Evolutionary conservation across 1,140 invertebrate species (phyloP).

Genomic region (Drosophila dunni): DNA sequence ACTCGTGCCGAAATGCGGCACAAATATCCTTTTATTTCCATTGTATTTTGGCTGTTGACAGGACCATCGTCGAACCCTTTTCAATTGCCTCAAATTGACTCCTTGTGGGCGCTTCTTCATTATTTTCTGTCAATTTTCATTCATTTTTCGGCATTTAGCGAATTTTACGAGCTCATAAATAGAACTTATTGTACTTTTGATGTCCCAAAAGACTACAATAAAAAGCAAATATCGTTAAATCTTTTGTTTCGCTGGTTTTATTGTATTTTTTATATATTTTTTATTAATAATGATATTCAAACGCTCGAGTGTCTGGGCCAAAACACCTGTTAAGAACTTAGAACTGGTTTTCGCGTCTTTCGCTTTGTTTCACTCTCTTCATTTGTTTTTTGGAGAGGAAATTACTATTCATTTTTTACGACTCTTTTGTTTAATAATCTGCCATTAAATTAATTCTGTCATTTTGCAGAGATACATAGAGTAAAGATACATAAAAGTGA

Average conservation of each 20-base stretch:
- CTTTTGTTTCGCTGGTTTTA: conserved; percentile 41
- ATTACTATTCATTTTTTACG: conserved; percentile 46
- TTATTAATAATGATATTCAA: conserved; percentile 76
- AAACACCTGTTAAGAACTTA: conserved; percentile 68
- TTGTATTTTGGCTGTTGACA: conserved; percentile 51
- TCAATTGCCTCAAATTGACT: conserved; percentile 44
- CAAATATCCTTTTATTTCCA: conserved; percentile 46
- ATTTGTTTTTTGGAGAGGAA: conserved; percentile 21
- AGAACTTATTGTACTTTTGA: conserved; percentile 41
- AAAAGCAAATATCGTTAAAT: conserved; percentile 65
- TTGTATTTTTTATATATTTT: conserved; percentile 38
- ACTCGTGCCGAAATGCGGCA: conserved; percentile 71
- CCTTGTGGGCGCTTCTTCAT: conserved; percentile 54
- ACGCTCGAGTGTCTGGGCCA: conserved; percentile 14
- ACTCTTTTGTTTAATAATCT: conserved; percentile 36
- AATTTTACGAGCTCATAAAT: conserved; percentile 56
- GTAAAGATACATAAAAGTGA: not conserved
- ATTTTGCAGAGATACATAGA: not conserved
- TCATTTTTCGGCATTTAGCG: conserved; percentile 43
- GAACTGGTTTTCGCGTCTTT: conserved; percentile 67
- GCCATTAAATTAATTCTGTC: conserved; percentile 44
- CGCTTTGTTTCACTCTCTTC: conserved; percentile 38
- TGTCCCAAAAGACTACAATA: conserved; percentile 10
- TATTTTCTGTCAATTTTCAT: conserved; percentile 6
- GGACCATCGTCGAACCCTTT: conserved; percentile 54